Evolutionary conservation across 2,113 vertebrate species (phyloP).

Genomic region (Malurus elegans): DNA sequence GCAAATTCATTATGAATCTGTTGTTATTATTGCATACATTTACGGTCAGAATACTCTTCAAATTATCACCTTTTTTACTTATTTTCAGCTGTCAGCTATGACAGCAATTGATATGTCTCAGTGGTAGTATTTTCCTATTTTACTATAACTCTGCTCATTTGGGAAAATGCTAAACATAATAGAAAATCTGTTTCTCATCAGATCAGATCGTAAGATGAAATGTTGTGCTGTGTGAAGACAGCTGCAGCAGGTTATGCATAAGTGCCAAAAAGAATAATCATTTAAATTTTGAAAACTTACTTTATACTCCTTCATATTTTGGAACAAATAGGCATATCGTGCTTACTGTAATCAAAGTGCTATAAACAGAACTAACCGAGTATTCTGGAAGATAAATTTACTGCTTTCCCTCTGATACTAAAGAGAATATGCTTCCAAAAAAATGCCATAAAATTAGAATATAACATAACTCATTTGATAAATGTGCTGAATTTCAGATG

Average conservation of each 20-base stretch:
- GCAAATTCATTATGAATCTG: neutral
- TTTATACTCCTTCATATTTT: neutral
- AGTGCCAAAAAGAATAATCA: neutral
- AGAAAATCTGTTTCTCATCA: neutral
- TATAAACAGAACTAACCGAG: slow-evolving; percentile 4
- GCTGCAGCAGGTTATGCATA: neutral
- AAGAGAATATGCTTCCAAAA: neutral
- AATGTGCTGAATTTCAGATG: neutral
- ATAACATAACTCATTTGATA: neutral
- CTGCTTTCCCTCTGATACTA: neutral
- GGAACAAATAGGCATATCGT: neutral
- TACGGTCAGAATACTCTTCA: neutral
- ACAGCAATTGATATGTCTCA: neutral
- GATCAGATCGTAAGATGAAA: neutral
- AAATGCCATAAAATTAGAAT: neutral
- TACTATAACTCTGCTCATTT: neutral
- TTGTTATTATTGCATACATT: neutral
- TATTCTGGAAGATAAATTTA: neutral
- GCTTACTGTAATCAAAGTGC: neutral
- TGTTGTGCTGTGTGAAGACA: neutral
- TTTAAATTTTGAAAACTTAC: neutral
- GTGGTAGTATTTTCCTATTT: neutral
- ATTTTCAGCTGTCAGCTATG: neutral
- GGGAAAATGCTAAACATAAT: neutral
- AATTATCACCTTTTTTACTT: neutral